Conservation (phyloP, 64 coral and sea anemone genomes). For the Stylophora pistillata region DNA sequence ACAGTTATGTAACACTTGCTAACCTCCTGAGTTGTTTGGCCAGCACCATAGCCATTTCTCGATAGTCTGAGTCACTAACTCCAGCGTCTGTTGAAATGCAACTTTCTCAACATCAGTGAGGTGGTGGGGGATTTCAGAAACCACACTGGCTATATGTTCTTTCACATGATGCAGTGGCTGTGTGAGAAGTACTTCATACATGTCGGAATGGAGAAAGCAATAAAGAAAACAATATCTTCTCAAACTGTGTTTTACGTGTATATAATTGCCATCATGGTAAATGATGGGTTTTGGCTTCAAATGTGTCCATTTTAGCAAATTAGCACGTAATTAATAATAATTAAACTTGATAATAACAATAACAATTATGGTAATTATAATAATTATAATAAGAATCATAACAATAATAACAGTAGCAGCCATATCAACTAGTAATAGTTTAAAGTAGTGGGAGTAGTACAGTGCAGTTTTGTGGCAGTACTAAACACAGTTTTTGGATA, state of each 20-base stretch:
- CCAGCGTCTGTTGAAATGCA: not conserved
- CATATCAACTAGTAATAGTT: no score
- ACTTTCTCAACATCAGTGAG: constrained; percentile 29
- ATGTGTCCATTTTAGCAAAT: no score
- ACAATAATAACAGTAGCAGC: no score
- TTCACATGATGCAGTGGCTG: constrained; percentile 64
- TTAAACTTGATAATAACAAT: no score
- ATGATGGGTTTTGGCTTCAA: not conserved
- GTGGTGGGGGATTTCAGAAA: constrained; percentile 38
- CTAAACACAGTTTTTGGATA: no score
- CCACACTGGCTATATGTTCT: constrained; percentile 56
- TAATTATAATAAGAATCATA: no score
- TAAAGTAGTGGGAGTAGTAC: no score
- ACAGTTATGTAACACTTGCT: not conserved
- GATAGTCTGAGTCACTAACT: constrained; percentile 24
- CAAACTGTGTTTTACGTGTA: not conserved
- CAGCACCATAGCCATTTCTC: constrained; percentile 29
- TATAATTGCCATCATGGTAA: no score
- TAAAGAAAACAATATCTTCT: not conserved
- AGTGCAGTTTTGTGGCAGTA: no score
- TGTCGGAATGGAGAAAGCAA: not conserved
- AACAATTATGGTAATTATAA: no score
- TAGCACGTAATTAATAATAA: no score
- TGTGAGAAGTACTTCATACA: constrained; percentile 51
- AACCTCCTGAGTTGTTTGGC: constrained; percentile 34